Base-by-base conservation (phyloP, 2,888 invertebrate species). In the Eupeodes luniger region DNA sequence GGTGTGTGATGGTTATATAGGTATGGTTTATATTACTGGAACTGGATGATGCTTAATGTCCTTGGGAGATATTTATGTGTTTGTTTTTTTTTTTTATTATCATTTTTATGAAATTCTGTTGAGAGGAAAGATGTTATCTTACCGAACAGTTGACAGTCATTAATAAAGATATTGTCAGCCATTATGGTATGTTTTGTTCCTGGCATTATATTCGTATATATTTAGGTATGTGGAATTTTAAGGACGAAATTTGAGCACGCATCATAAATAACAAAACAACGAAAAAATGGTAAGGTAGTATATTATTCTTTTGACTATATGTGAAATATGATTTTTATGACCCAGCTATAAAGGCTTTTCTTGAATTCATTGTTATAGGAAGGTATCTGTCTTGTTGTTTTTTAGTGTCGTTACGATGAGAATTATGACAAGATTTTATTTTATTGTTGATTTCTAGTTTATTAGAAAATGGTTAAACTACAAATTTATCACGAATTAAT, bases 101-200 rank as follows among this genome's bases (percentile, higher is more conserved):
- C 44, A 55, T 67, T 57, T 59, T 59, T 61, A 34, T 62, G 55
- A 64, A 44, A 34, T 69, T 10, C 59, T 72, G 74, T 78, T 78
- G 83, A 83, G 69, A 78, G 82, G 69, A 79, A 53, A 70, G 83
- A 87, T 79, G 79, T 77, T 80, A 80, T 87, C 76, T 61, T 51
- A 74, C 72, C 76, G 51, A 84, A 76, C 76, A 74, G 83, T 87
- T 84, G 80, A 84, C 87, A 74, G 87, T 87, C 87, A 84, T 87
- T 87, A 87, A 84, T 87, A 87, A 84, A 87, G 87, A 87, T 84
- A 87, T 87, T 87, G 84, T 84, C 84, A 87, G 79, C 72, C 84
- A 84, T 83, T 83, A 83, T 83, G 82, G 69, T 77, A 62, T 61
- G 70, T 87, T 83, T 80, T 76, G 59, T 80, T 74, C n/a, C 47